Evolutionary conservation across 2,113 vertebrate species (phyloP).

Genomic region (Chloebia gouldiae): DNA sequence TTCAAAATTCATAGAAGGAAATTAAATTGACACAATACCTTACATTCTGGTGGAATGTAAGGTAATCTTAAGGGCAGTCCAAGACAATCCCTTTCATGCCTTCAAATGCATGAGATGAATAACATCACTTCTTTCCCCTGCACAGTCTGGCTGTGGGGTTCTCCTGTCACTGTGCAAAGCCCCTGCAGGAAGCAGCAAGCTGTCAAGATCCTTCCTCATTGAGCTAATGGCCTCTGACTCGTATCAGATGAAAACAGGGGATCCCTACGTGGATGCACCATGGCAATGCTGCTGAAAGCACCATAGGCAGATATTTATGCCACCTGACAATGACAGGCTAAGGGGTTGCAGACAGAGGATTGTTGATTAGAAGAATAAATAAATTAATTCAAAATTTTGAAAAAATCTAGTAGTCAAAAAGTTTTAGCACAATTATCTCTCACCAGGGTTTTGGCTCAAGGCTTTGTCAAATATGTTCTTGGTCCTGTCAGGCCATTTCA

Average conservation of each 20-base stretch:
- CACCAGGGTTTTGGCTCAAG: background rate
- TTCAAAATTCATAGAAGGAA: background rate
- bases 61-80: background rate
- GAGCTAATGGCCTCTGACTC: constrained; percentile 4
- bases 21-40: background rate
- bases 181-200: background rate
- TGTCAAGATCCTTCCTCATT: background rate
- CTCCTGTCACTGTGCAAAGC: background rate
- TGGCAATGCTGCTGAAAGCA: background rate
- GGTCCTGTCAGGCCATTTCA: background rate
- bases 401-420: background rate
- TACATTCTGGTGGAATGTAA: background rate
- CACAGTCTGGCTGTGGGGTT: background rate
- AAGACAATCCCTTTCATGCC: background rate
- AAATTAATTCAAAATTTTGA: background rate
- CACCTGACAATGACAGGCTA: background rate
- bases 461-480: background rate
- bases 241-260: background rate
- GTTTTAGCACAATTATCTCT: background rate
- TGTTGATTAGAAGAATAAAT: background rate
- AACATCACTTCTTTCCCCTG: background rate
- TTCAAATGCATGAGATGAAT: background rate
- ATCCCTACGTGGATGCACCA: background rate
- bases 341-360: background rate
- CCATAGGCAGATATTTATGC: background rate